Evolutionary conservation across 2,797 vertebrate genomes (phyloP).

Genomic region (Xiphophorus birchmanni): DNA sequence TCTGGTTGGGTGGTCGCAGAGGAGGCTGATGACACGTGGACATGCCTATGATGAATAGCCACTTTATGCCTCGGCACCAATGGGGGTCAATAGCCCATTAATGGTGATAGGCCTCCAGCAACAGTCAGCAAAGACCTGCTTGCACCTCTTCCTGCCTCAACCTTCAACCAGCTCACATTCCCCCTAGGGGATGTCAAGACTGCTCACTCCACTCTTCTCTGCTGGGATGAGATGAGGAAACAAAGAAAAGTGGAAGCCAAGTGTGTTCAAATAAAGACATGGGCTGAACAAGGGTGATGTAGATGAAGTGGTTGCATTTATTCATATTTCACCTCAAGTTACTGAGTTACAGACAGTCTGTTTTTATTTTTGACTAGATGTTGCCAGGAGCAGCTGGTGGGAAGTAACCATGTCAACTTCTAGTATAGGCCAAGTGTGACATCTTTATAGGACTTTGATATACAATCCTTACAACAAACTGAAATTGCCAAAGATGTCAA

Average conservation of each 20-base stretch:
- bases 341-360: background rate
- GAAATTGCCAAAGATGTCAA: constrained; percentile 18
- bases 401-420: constrained; percentile 1
- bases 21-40: constrained; percentile 63
- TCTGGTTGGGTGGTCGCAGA: constrained; percentile 57
- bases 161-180: constrained; percentile 52
- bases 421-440: background rate
- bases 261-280: background rate
- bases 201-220: constrained; percentile 54
- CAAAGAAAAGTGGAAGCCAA: background rate
- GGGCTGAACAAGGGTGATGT: constrained; percentile 39
- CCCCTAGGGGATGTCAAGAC: constrained; percentile 49
- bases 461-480: constrained; percentile 19
- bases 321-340: constrained; percentile 17
- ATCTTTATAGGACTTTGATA: constrained; percentile 17
- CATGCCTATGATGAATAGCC: constrained; percentile 75
- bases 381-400: background rate
- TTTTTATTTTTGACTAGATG: background rate
- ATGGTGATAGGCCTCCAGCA: constrained; percentile 66
- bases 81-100: constrained; percentile 82
- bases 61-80: constrained; percentile 65
- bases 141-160: constrained; percentile 32
- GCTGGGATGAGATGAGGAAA: constrained; percentile 25
- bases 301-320: background rate
- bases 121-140: constrained; percentile 56